phyloP scores from a whole-genome alignment of 2,797 vertebrate species.

The Mormyrops boulengeri region DNA sequence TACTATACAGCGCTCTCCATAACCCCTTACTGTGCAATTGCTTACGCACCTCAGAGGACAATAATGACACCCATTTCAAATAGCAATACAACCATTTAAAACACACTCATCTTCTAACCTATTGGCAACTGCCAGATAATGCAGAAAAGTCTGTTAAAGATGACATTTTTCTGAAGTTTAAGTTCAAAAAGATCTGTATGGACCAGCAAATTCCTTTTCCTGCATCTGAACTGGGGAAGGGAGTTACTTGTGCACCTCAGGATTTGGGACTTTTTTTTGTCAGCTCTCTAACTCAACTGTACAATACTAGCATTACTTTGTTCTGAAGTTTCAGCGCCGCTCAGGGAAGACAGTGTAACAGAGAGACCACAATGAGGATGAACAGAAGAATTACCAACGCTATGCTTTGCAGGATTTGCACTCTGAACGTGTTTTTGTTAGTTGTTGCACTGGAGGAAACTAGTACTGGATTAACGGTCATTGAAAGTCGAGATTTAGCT shows the following conservation, averaged over 20 bases:
- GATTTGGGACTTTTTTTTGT: constrained; percentile 19
- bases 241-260: constrained; percentile 26
- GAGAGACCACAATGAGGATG: constrained; percentile 57
- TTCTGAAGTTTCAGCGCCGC: constrained; percentile 48
- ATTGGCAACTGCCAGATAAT: not conserved
- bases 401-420: constrained; percentile 60
- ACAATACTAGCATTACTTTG: constrained; percentile 52
- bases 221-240: constrained; percentile 4
- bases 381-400: constrained; percentile 47
- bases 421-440: constrained; percentile 36
- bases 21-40: constrained; percentile 29
- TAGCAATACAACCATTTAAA: not conserved
- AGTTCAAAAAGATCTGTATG: not conserved
- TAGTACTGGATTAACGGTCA: constrained; percentile 45
- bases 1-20: constrained; percentile 23
- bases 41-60: constrained; percentile 21
- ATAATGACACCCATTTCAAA: constrained; percentile 15
- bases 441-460: constrained; percentile 44
- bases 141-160: not conserved
- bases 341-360: constrained; percentile 71
- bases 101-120: constrained; percentile 4
- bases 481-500: not conserved
- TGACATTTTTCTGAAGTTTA: not conserved
- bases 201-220: not conserved
- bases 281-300: constrained; percentile 43